Conservation (phyloP, 2,888 invertebrate genomes). For the Macrosiphum euphorbiae region DNA sequence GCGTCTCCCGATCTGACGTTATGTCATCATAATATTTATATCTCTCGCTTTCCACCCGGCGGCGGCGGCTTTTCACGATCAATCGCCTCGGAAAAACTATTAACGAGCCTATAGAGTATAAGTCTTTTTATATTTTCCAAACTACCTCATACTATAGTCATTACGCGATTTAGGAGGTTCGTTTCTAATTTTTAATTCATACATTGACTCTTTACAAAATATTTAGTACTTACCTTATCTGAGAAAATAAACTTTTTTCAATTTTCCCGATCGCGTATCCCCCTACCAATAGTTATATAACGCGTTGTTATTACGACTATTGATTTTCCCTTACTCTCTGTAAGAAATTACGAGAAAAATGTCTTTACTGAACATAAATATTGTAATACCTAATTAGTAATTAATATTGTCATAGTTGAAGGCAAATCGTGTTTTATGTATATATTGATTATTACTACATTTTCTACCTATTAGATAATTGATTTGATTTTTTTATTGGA, state of each 20-base stretch:
- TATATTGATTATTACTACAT: background rate
- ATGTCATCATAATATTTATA: background rate
- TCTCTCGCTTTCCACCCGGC: background rate
- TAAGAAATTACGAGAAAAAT: background rate
- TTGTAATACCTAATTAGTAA: background rate
- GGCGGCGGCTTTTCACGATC: background rate
- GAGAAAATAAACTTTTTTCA: background rate
- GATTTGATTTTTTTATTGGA: background rate
- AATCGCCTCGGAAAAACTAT: background rate
- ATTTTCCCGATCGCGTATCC: background rate
- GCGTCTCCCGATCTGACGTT: background rate
- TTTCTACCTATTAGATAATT: background rate
- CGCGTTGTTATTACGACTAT: background rate
- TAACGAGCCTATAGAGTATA: background rate
- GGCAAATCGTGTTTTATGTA: background rate
- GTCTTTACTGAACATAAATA: background rate
- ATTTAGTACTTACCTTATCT: background rate
- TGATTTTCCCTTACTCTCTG: background rate
- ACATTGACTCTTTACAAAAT: background rate
- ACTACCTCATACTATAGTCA: background rate
- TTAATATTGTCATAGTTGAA: background rate
- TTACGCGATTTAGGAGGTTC: background rate
- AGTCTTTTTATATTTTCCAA: background rate
- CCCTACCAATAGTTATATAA: background rate
- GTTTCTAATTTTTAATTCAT: background rate